Base-by-base conservation (phyloP, 2,113 vertebrate genomes). In the Macaca mulatta region DNA sequence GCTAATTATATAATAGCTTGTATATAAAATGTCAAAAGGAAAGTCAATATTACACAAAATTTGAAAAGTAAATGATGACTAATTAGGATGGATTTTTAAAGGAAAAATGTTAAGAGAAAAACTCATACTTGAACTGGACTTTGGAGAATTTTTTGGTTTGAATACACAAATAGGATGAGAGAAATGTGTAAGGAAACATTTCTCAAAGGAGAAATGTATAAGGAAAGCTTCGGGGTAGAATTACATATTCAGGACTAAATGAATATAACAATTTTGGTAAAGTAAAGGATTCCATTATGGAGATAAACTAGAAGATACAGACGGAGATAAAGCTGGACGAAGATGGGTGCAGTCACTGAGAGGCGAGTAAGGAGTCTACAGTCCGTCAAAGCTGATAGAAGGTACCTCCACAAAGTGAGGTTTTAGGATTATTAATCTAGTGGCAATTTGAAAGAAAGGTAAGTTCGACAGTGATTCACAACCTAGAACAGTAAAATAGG, bases 401-500 rank as follows among this genome's bases (percentile, higher is more conserved):
- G 11, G 1, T 2, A 57, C 23, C 32, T 38, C 64, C 12, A 48
- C 2, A 43, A 32, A 75, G 1, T 38, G n/a, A 18, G 2, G 1
- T 8, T 72, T 90, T 38, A 93, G 22, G 3, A 18, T 92, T 8
- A 72, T 57, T 67, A 52, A 57, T 70, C 2, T 2, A 75, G 18
- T 13, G 32, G 45, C 16, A 78, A 38, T 64, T 43, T 70, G 83
- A 82, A 82, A 30, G 25, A 45, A 61, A 35, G 20, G 5, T 75
- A 52, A 50, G 1, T 45, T 45, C 45, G 13, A 59, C 27, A 79
- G 14, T 48, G 11, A 78, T 59, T 70, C 32, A 38, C 45, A 52
- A 64, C 17, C 17, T 57, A 88, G n/a, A 35, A 0, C 32, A 17
- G 4, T 70, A 48, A 90, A 83, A 64, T 38, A 23, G 81, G 3